phyloP scores from a whole-genome alignment of 1,140 invertebrate species.

The Ceratitis capitata region DNA sequence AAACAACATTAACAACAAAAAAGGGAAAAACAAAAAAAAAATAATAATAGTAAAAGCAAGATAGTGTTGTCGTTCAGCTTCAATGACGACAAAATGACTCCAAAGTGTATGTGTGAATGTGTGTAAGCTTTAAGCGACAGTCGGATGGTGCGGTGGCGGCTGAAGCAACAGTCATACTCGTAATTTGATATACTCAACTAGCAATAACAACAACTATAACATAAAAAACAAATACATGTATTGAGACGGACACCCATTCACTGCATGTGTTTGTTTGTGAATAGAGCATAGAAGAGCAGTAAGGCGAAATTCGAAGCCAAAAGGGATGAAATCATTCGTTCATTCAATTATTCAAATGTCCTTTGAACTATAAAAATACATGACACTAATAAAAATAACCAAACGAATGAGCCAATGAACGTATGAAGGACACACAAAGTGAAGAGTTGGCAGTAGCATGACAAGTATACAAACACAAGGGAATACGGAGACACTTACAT shows the following conservation, averaged over 20 bases:
- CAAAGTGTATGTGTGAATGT: background rate
- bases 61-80: background rate
- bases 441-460: background rate
- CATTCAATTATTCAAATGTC: conserved; percentile 66
- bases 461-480: background rate
- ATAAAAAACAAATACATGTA: background rate
- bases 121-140: no score
- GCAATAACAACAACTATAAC: background rate
- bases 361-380: conserved; percentile 66
- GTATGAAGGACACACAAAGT: conserved; percentile 54
- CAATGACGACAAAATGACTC: conserved; percentile 11
- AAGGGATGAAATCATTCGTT: conserved; percentile 66
- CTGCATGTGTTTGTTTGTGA: background rate
- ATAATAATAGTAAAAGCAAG: background rate
- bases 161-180: background rate
- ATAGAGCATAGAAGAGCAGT: background rate
- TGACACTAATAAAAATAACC: conserved; percentile 66
- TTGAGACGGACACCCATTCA: background rate
- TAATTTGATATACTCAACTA: conserved; percentile 39
- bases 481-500: background rate
- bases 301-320: conserved; percentile 45
- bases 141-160: background rate
- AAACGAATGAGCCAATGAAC: conserved; percentile 43
- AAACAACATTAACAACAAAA: background rate
- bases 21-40: no score